Evolutionary conservation across 2,888 invertebrate genomes (phyloP), one percentile per base, ranked within the genome.

Genomic region (Heteropelma amictum): DNA sequence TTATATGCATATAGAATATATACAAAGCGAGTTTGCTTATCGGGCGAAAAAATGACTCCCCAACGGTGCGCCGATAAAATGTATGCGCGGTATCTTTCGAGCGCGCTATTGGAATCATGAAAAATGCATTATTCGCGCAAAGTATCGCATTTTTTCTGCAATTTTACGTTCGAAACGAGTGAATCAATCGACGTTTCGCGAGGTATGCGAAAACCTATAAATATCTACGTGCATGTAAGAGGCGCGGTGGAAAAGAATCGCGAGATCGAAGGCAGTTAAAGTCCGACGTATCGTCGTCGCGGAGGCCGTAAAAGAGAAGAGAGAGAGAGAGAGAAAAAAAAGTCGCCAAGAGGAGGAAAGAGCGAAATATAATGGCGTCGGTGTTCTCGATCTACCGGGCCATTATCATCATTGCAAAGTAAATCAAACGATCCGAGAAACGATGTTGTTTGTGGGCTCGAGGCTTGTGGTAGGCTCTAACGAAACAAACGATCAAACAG

Each of bases 371-470:
- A n/a, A n/a, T n/a, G n/a, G n/a, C n/a, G n/a, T n/a, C n/a, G n/a
- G n/a, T n/a, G n/a, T 60, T 60, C 54, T 51, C 53, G 47, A 51
- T 70, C 61, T 40, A 38, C 56, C 23, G 30, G 45, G 58, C 63
- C 56, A 65, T 71, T 70, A 73, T 64, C 63, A 38, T 73, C 56
- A 33, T 67, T 63, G 72, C 73, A 67, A 68, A 70, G 65, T 76
- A 75, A 77, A 61, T 73, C 72, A 76, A 73, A 76, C 67, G 72
- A 77, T 77, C 72, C 71, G 65, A 63, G 51, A 70, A 75, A 61
- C 45, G 76, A 70, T 8, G 30, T 51, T 38, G 28, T 21, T 8
- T 47, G 47, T 4, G 7, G 21, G 8, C 42, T 35, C 8, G 28
- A 28, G 61, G 26, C 4, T 35, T 23, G 23, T 30, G n/a, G 14